Base-by-base conservation (phyloP, 2,113 vertebrate species). In the Upupa epops region DNA sequence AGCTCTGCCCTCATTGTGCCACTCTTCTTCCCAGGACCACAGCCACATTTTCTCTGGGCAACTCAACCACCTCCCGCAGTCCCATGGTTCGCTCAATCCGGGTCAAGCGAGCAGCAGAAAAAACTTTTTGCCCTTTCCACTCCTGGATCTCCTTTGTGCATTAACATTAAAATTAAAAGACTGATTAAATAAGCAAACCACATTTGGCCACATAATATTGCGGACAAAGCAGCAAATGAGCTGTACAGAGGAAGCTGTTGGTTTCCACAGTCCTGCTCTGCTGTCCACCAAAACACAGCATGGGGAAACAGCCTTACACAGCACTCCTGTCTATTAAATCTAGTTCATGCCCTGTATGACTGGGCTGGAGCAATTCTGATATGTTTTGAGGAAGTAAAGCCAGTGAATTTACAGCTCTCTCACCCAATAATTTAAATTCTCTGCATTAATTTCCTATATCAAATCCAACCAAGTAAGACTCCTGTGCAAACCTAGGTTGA, bases 321-420 rank as follows among this genome's bases (percentile, higher is more conserved):
- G 61, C n/a, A 16, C 56, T 66, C 24, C 61, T 34, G 45, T 54
- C 55, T 19, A 51, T 8, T 59, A 40, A 86, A 93, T 79, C 66
- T 83, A 13, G 65, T 18, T 83, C 12, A 0, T 59, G 56, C 54
- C 46, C 83, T 0, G 10, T 73, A 58, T 1, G 8, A 71, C 71
- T 1, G 2, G 63, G 52, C 13, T 0, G 34, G 31, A 94, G 34
- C 29, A 86, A 86, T 7, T 84, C 77, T 63, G 51, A 2, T 76
- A 92, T 93, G 63, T 76, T 66, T 92, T 71, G 55, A 84, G 75
- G 81, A 90, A 94, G 71, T 52, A 73, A 90, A 94, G 28, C 9
- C 52, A 59, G 28, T 24, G 60, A 89, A 89, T 76, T 42, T 87
- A 70, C 81, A 91, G 84, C 54, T 46, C 48, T 71, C 25, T 40